phyloP scores from a whole-genome alignment of 2,888 invertebrate genomes.

The Mayetiola destructor region DNA sequence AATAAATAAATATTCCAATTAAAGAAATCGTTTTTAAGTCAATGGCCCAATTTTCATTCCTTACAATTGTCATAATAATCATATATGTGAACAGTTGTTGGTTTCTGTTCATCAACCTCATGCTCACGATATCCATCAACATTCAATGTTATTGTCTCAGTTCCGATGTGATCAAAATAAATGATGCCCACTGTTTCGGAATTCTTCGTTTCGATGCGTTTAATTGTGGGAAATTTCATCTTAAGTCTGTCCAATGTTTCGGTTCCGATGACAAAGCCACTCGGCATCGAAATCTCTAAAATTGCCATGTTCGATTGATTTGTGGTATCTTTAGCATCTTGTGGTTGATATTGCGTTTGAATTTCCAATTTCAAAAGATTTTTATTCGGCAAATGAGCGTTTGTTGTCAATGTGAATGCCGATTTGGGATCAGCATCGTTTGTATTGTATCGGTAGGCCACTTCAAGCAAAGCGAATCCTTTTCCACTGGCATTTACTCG shows the following conservation, averaged over 20 bases:
- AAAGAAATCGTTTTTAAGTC: not conserved
- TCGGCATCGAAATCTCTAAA: constrained; percentile 78
- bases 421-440: constrained; percentile 84
- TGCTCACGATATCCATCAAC: constrained; percentile 34
- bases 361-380: not conserved
- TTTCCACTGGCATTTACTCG: constrained; percentile 64
- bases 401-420: constrained; percentile 69
- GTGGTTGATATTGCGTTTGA: not conserved
- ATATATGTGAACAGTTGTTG: constrained; percentile 70
- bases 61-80: constrained; percentile 89
- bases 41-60: not conserved
- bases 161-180: constrained; percentile 54
- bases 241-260: not conserved
- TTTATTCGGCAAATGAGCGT: not conserved
- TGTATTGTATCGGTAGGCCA: constrained; percentile 67
- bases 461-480: constrained; percentile 64
- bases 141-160: not conserved
- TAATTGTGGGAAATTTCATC: not conserved
- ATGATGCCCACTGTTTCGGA: constrained; percentile 48
- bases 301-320: constrained; percentile 62
- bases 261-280: constrained; percentile 47
- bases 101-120: constrained; percentile 73
- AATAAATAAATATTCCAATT: not conserved
- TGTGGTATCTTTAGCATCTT: constrained; percentile 31
- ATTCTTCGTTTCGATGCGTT: constrained; percentile 51